Evolutionary conservation across 2,113 vertebrate genomes (phyloP).

Genomic region (Lampris megalopsis): DNA sequence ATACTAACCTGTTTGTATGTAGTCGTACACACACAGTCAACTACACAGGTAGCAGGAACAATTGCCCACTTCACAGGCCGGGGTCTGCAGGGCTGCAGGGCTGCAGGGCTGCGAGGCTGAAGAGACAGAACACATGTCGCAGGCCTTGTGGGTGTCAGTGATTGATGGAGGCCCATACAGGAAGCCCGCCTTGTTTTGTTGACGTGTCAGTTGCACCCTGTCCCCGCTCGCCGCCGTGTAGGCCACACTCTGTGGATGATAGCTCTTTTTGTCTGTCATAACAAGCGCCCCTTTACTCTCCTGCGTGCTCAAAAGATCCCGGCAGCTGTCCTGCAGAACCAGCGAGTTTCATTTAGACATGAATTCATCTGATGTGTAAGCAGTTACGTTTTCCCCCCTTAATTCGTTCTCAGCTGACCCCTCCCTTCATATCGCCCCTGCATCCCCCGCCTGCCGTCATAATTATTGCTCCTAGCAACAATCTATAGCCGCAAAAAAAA

Average conservation of each 20-base stretch:
- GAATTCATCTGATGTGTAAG: slow-evolving; percentile 89
- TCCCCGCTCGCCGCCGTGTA: slow-evolving; percentile 82
- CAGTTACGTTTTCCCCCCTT: slow-evolving; percentile 83
- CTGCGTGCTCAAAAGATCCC: slow-evolving; percentile 80
- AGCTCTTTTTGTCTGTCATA: slow-evolving; percentile 86
- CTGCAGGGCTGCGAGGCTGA: slow-evolving; percentile 63
- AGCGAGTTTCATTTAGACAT: slow-evolving; percentile 88
- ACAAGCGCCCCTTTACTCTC: slow-evolving; percentile 83
- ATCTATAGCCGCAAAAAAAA: slow-evolving; percentile 86
- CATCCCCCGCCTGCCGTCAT: slow-evolving; percentile 76
- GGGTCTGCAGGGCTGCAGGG: slow-evolving; percentile 47
- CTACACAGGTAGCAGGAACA: slow-evolving; percentile 50
- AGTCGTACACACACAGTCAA: slow-evolving; percentile 25
- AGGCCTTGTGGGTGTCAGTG: slow-evolving; percentile 85
- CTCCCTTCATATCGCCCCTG: slow-evolving; percentile 37
- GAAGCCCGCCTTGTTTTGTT: slow-evolving; percentile 89
- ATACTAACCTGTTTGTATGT: slow-evolving; percentile 29
- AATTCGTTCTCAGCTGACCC: slow-evolving; percentile 54
- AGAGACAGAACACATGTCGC: slow-evolving; percentile 86
- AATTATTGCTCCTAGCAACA: slow-evolving; percentile 87
- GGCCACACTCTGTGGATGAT: slow-evolving; percentile 85
- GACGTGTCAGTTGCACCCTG: slow-evolving; percentile 89
- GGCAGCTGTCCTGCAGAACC: slow-evolving; percentile 89
- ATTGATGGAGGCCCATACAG: slow-evolving; percentile 81
- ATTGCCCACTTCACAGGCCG: slow-evolving; percentile 46